These are phyloP conservation scores for Cryptophagus acutangulus DNA, from an alignment of 2,888 invertebrate genomes.

Conservation along the genomic window DNA sequence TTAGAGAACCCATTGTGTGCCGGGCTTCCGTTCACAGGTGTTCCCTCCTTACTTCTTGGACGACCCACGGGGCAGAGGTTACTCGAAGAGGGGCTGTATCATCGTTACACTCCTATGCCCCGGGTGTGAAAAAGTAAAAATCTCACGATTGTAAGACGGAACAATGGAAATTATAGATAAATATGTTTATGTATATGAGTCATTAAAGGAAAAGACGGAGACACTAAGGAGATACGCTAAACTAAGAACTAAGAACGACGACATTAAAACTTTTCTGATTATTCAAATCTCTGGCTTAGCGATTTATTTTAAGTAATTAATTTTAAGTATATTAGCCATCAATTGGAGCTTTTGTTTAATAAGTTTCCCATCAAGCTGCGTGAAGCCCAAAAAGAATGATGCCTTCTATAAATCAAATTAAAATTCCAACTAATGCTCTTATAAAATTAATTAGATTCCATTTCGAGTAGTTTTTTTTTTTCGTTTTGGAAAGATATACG, in stretches of 20 bases:
- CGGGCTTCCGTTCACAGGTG: constrained; percentile 42
- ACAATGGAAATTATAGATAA: constrained; percentile 33
- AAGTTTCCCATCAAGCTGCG: too few relatives aligned
- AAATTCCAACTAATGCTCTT: background rate
- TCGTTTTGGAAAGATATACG: too few relatives aligned
- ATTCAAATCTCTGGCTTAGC: too few relatives aligned
- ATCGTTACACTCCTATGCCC: constrained; percentile 37
- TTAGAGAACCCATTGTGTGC: constrained; percentile 32
- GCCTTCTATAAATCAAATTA: constrained; percentile 4
- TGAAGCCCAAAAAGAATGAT: too few relatives aligned
- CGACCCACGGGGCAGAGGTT: constrained; percentile 36
- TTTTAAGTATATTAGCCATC: too few relatives aligned
- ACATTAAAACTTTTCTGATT: too few relatives aligned
- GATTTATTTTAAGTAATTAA: too few relatives aligned
- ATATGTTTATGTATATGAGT: constrained; percentile 38
- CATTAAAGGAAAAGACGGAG: constrained; percentile 30
- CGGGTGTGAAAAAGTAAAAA: constrained; percentile 37
- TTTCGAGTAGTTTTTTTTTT: background rate
- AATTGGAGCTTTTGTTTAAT: too few relatives aligned
- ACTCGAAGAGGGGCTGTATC: constrained; percentile 22
- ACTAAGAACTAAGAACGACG: too few relatives aligned
- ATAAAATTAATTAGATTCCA: constrained; percentile 1
- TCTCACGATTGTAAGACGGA: constrained; percentile 35
- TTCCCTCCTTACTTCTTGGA: constrained; percentile 14
- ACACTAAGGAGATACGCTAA: constrained; percentile 7